Base-by-base conservation (phyloP, 2,113 vertebrate species). In the Crypturellus undulatus region DNA sequence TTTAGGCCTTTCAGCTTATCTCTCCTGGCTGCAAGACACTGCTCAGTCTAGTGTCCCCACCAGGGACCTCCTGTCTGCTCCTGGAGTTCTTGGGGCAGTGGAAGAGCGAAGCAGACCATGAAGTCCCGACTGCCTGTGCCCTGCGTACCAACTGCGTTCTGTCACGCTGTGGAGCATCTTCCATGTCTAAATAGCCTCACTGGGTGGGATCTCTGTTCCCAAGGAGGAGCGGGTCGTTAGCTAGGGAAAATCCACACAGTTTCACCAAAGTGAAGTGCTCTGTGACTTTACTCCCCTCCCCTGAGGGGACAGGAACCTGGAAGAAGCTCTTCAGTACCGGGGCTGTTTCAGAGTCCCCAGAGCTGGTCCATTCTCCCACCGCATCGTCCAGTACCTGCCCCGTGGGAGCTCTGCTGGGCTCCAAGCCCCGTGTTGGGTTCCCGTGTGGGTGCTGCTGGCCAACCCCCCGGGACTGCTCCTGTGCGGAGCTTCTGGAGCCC, bases 141-240 rank as follows among this genome's bases (percentile, higher is more conserved):
- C 82, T 38, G 30, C 0, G 0, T 34, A 45, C 78, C 0, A 1
- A 22, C 5, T 19, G 60, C 13, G n/a, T 71, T 62, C 49, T 64
- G 90, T 30, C 54, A 22, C 5, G 49, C 63, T 2, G 2, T 52
- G 36, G 54, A 93, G 30, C 71, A 69, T 14, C 88, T 67, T 21
- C 72, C 49, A n/a, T 0, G 0, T 58, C 47, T 82, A 25, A 68
- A 60, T 2, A 60, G 28, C 42, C 32, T 20, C 24, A 6, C 8
- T 47, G 32, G 4, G 10, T 68, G 73, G 47, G 58, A 64, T 56
- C 36, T 65, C 73, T 43, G 49, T 5, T 64, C 10, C n/a, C 43
- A 36, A 3, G 5, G 63, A 84, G 56, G 10, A 79, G 64, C 60
- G 60, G 69, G 32, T 47, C 19, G 42, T 75, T 8, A 38, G 38